A percentile compares a stretch with the other conserved stretches of the same genome.
These are phyloP conservation scores for Hemiprocne comata DNA, from an alignment of 2,113 vertebrate species.

Conservation along the genomic window DNA sequence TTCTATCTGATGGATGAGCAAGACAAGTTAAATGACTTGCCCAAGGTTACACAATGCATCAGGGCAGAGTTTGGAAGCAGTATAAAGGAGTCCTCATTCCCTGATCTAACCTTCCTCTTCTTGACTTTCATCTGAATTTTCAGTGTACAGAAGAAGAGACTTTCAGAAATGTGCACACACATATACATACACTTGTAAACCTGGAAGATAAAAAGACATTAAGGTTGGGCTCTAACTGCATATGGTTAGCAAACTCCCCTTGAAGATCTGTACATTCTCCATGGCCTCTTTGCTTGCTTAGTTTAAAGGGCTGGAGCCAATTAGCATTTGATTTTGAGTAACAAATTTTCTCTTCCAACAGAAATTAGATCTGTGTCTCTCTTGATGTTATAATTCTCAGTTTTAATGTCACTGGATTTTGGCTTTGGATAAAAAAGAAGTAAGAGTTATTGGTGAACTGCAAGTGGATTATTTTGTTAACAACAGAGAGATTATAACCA, in stretches of 20 bases:
- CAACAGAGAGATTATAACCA: neutral
- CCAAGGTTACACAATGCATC: constrained; percentile 68
- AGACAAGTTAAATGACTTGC: constrained; percentile 69
- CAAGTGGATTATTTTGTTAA: neutral
- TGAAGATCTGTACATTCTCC: constrained; percentile 43
- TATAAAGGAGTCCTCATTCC: constrained; percentile 63
- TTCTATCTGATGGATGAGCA: constrained; percentile 66
- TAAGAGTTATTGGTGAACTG: neutral
- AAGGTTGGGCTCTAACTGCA: constrained; percentile 10
- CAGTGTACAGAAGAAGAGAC: neutral
- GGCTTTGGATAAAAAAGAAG: neutral
- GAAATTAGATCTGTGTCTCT: neutral
- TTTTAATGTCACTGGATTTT: neutral
- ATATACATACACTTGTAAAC: constrained; percentile 8
- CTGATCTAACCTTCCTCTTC: constrained; percentile 60
- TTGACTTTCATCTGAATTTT: constrained; percentile 67
- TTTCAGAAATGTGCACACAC: constrained; percentile 42
- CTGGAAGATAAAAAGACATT: constrained; percentile 46
- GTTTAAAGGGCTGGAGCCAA: neutral
- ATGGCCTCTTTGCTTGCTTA: neutral
- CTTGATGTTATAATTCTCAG: constrained; percentile 18
- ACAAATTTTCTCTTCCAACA: constrained; percentile 34
- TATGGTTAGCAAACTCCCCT: constrained; percentile 41
- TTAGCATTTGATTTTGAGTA: constrained; percentile 60
- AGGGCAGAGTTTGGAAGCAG: constrained; percentile 59